These are phyloP conservation scores for Harlomillsia oculata DNA, from an alignment of 1,140 invertebrate genomes.

Conservation along the genomic window DNA sequence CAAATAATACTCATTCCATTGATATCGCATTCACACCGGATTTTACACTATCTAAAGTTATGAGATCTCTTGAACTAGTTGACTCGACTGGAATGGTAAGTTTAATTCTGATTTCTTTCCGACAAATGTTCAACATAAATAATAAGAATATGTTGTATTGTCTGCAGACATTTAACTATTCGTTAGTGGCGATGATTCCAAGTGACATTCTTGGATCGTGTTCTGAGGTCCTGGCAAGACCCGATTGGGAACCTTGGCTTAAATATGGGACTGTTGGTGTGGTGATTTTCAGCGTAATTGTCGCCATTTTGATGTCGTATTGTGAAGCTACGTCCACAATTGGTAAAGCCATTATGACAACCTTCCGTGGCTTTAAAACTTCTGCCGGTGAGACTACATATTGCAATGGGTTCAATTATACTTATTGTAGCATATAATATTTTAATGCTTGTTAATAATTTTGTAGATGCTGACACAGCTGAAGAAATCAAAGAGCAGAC, in stretches of 20 bases:
- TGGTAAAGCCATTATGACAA: conserved; percentile 42
- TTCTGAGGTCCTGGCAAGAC: conserved; percentile 58
- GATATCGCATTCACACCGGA: conserved; percentile 89
- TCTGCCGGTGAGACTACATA: conserved; percentile 37
- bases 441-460: not conserved
- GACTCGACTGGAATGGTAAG: conserved; percentile 28
- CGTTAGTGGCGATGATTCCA: conserved; percentile 70
- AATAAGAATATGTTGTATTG: not conserved
- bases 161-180: conserved; percentile 53
- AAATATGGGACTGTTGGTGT: conserved; percentile 57
- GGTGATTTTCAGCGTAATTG: conserved; percentile 55
- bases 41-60: conserved; percentile 72
- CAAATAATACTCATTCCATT: conserved; percentile 73
- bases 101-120: not conserved
- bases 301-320: conserved; percentile 58
- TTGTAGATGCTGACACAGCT: conserved; percentile 32
- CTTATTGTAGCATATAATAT: not conserved
- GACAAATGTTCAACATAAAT: not conserved
- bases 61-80: conserved; percentile 46
- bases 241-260: conserved; percentile 65
- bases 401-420: not conserved
- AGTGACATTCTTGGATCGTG: conserved; percentile 63
- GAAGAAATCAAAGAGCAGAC: conserved; percentile 22
- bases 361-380: conserved; percentile 34
- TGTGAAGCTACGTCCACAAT: conserved; percentile 60